These are phyloP conservation scores for Mythimna ferrago DNA, from an alignment of 2,888 invertebrate genomes.

Conservation along the genomic window DNA sequence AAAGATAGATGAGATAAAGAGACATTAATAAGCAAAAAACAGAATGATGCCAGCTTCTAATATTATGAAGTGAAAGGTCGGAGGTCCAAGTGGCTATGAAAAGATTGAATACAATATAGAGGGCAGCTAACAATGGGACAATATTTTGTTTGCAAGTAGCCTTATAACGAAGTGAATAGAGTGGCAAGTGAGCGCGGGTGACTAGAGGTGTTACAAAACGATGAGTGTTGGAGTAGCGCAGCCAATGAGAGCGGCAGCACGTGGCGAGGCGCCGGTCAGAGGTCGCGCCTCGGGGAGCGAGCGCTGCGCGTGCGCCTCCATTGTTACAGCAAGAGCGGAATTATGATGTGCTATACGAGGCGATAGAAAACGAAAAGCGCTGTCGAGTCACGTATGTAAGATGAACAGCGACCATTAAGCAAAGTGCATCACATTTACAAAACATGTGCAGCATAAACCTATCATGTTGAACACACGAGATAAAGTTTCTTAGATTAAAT, in stretches of 20 bases:
- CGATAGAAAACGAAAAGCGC: constrained; percentile 54
- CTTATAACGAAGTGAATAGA: constrained; percentile 52
- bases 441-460: constrained; percentile 34
- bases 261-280: constrained; percentile 81
- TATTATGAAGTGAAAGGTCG: constrained; percentile 57
- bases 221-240: constrained; percentile 74
- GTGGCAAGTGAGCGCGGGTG: constrained; percentile 55
- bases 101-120: constrained; percentile 55
- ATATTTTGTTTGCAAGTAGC: constrained; percentile 61
- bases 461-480: constrained; percentile 37
- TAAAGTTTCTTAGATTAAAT: constrained; percentile 44
- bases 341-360: constrained; percentile 58
- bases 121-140: constrained; percentile 61
- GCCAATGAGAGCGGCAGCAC: constrained; percentile 87
- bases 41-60: constrained; percentile 42
- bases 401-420: constrained; percentile 51
- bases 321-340: constrained; percentile 69
- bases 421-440: constrained; percentile 57
- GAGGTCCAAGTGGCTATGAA: constrained; percentile 52
- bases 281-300: constrained; percentile 80
- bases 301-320: constrained; percentile 65
- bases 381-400: constrained; percentile 57
- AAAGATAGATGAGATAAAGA: constrained; percentile 31
- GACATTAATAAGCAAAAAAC: constrained; percentile 42
- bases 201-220: constrained; percentile 67